A percentile compares a stretch with the other conserved stretches of the same genome.
Conservation (phyloP, 53 echinoderm and acorn worm species). For the Temnopleurus reevesii region DNA sequence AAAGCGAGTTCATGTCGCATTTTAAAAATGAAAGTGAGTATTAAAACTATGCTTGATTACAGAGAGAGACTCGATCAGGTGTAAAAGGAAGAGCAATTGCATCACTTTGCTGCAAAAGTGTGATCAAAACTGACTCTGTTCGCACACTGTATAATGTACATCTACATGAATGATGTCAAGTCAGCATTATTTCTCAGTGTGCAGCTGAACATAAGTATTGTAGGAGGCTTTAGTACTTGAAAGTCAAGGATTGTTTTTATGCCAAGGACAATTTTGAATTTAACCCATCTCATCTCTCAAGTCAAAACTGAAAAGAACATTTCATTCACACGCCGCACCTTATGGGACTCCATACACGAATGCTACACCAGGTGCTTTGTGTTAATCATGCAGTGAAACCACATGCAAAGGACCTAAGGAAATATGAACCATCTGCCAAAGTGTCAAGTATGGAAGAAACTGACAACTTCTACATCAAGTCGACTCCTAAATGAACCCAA, state of each 20-base stretch:
- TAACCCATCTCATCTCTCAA: not conserved
- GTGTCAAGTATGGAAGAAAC: too few species aligned
- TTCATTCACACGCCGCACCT: not conserved
- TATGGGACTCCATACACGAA: not conserved
- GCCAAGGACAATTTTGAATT: too few species aligned
- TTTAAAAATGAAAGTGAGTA: too few species aligned
- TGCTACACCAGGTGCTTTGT: not conserved
- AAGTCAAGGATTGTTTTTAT: constrained; percentile 1
- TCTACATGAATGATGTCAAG: not conserved
- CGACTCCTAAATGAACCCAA: constrained; percentile 7
- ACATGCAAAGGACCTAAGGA: not conserved
- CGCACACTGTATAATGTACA: not conserved
- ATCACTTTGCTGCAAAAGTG: not conserved
- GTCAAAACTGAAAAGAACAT: not conserved
- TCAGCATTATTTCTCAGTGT: not conserved
- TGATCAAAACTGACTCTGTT: not conserved
- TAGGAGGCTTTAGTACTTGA: too few species aligned
- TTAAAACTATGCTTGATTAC: too few species aligned
- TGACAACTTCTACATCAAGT: too few species aligned
- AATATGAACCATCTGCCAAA: constrained; percentile 8
- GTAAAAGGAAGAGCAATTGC: too few species aligned
- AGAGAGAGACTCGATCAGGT: too few species aligned
- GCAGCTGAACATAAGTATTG: not conserved
- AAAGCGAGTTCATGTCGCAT: too few species aligned
- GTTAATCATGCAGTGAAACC: not conserved